Percentiles rank a stretch among this genome's conserved stretches.
Conservation (phyloP, 2,113 vertebrate genomes). For the Mormyrus iriodes region DNA sequence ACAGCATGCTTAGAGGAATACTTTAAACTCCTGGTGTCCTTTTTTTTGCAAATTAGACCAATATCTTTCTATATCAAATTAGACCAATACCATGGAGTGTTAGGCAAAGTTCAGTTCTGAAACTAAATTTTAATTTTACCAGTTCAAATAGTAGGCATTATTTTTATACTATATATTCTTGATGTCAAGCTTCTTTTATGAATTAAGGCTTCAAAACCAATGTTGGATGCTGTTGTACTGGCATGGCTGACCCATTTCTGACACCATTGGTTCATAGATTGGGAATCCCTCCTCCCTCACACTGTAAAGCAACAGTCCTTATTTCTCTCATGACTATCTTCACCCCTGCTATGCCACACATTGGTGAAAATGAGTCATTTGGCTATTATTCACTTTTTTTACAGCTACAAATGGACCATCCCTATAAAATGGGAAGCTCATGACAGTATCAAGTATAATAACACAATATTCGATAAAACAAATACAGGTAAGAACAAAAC, state of each 20-base stretch:
- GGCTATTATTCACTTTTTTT: slow-evolving; percentile 25
- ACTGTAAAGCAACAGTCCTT: background rate
- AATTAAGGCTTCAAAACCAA: background rate
- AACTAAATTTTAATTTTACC: background rate
- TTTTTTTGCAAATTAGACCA: background rate
- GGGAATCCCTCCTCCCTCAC: background rate
- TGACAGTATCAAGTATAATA: slow-evolving; percentile 11
- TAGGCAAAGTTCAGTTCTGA: background rate
- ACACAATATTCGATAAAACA: slow-evolving; percentile 57
- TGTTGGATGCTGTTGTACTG: background rate
- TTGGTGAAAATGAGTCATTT: background rate
- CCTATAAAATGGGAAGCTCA: slow-evolving; percentile 69
- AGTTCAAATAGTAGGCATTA: background rate
- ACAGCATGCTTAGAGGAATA: background rate
- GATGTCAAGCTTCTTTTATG: background rate
- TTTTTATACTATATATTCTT: background rate
- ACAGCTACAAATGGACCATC: slow-evolving; percentile 90
- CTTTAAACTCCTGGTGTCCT: too few relatives aligned
- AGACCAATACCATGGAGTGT: background rate
- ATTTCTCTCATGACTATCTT: background rate
- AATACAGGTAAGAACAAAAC: slow-evolving; percentile 58
- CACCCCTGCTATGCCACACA: background rate
- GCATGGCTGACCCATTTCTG: background rate
- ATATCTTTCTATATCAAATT: too few relatives aligned
- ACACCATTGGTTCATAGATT: background rate